Conservation (phyloP, 2,113 vertebrate genomes). For the Eidolon helvum region DNA sequence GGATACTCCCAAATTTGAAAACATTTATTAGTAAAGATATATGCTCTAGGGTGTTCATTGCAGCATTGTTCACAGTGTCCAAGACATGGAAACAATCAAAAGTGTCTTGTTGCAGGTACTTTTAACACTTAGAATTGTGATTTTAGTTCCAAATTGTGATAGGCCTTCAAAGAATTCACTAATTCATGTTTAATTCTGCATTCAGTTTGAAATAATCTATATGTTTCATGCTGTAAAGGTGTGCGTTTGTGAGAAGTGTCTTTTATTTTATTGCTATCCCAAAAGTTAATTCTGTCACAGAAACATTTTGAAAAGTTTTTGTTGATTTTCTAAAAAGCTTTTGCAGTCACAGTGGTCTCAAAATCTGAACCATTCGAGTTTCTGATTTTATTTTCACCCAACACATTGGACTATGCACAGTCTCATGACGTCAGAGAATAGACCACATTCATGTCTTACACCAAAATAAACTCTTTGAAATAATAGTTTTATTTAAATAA, state of each 20-base stretch:
- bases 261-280: neutral
- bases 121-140: neutral
- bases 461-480: conserved; percentile 33
- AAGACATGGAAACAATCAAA: too few species aligned
- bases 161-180: neutral
- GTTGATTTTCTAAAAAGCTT: neutral
- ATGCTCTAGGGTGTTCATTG: too few species aligned
- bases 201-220: neutral
- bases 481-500: conserved; percentile 42
- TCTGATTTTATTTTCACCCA: neutral
- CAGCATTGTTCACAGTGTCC: too few species aligned
- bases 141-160: neutral
- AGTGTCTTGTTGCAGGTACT: neutral
- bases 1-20: too few species aligned
- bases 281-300: neutral
- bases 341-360: neutral
- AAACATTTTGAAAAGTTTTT: neutral
- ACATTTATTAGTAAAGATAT: too few species aligned
- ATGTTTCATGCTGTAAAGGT: neutral
- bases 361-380: neutral
- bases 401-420: neutral
- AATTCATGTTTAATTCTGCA: neutral
- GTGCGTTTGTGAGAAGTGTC: neutral
- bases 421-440: neutral
- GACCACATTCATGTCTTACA: neutral